Conservation (phyloP, 2,888 invertebrate species). For the Achlya flavicornis region DNA sequence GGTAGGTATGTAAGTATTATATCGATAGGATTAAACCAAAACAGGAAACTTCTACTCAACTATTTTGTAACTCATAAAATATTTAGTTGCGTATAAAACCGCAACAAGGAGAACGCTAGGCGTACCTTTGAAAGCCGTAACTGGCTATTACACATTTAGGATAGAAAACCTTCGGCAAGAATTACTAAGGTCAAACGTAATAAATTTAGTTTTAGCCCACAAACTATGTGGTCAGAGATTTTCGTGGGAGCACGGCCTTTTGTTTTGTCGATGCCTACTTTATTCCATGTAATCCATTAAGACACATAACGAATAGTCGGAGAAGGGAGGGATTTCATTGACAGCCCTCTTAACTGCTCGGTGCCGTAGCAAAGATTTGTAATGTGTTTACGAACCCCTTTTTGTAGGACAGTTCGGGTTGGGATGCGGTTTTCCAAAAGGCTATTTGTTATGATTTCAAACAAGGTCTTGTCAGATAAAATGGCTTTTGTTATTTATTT, state of each 20-base stretch:
- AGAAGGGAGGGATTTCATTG: slow-evolving; percentile 74
- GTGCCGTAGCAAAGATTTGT: slow-evolving; percentile 74
- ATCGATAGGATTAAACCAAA: slow-evolving; percentile 58
- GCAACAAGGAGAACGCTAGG: slow-evolving; percentile 60
- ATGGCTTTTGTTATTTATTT: slow-evolving; percentile 78
- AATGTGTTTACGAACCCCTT: slow-evolving; percentile 76
- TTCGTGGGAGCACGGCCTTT: slow-evolving; percentile 71
- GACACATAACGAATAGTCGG: slow-evolving; percentile 76
- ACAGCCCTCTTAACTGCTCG: slow-evolving; percentile 74
- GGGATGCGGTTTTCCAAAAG: slow-evolving; percentile 80
- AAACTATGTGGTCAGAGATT: slow-evolving; percentile 80
- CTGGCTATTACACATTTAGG: slow-evolving; percentile 72
- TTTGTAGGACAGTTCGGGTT: slow-evolving; percentile 75
- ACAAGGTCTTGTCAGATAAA: slow-evolving; percentile 78
- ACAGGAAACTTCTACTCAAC: slow-evolving; percentile 61
- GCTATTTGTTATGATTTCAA: slow-evolving; percentile 83
- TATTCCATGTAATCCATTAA: slow-evolving; percentile 81
- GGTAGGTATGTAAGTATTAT: slow-evolving; percentile 39
- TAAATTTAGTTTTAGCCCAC: slow-evolving; percentile 81
- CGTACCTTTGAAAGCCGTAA: slow-evolving; percentile 74
- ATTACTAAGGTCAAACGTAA: slow-evolving; percentile 82
- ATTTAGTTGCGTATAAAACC: slow-evolving; percentile 77
- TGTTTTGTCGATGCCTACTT: slow-evolving; percentile 80
- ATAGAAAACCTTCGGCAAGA: slow-evolving; percentile 78
- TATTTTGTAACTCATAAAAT: slow-evolving; percentile 79